Percentiles rank a stretch among this genome's conserved stretches.
These are phyloP conservation scores for Charina bottae DNA, from an alignment of 2,113 vertebrate species.

Conservation along the genomic window DNA sequence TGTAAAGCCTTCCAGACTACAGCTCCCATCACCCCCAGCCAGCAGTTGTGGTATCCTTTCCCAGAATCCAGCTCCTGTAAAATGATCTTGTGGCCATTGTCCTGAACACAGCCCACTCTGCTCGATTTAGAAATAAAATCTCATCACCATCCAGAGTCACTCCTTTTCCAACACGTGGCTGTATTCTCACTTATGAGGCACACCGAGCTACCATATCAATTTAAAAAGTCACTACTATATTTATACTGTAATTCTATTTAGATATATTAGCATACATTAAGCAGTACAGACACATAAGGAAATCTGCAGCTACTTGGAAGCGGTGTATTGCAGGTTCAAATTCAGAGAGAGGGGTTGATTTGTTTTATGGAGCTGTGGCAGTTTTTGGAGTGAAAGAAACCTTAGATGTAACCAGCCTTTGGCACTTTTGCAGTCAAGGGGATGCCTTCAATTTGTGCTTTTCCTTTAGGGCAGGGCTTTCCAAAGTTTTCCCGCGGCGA, in stretches of 20 bases:
- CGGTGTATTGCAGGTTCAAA: no score
- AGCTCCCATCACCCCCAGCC: background rate
- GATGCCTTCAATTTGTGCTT: no score
- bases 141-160: background rate
- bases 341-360: no score
- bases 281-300: no score
- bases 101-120: background rate
- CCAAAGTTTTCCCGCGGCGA: no score
- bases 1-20: no score
- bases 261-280: no score
- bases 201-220: background rate
- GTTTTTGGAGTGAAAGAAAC: background rate
- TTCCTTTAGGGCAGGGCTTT: no score
- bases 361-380: background rate
- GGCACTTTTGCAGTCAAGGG: no score
- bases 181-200: background rate
- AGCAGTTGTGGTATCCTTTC: background rate
- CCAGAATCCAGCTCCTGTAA: background rate
- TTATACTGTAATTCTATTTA: background rate
- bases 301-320: no score
- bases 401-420: background rate
- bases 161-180: background rate
- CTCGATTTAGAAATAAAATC: background rate
- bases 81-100: background rate
- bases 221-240: background rate